phyloP scores from a whole-genome alignment of 1,140 invertebrate genomes.

The Cotesia typhae region DNA sequence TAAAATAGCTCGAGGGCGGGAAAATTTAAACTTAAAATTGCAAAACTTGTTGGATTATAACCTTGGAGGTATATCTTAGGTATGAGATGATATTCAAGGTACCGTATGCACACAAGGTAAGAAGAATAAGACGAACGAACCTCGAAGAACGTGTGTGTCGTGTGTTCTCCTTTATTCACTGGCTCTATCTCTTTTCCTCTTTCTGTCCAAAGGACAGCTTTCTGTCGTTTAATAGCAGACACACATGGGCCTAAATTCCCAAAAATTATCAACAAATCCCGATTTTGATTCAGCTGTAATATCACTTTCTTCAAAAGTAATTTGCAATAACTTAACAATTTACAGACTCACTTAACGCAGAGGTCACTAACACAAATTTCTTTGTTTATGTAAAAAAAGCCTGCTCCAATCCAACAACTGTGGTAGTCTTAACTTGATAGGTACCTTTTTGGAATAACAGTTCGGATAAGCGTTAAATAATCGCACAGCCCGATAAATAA shows the following conservation, averaged over 20 bases:
- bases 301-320: neutral
- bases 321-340: neutral
- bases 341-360: too few relatives aligned
- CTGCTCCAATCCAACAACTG: too few relatives aligned
- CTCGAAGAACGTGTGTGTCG: slow-evolving; percentile 8
- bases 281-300: too few relatives aligned
- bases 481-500: neutral
- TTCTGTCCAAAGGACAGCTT: too few relatives aligned
- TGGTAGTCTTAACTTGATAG: too few relatives aligned
- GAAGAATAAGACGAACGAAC: neutral
- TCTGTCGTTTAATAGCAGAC: slow-evolving; percentile 9
- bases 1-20: too few relatives aligned
- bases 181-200: neutral
- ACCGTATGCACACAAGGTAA: slow-evolving; percentile 19
- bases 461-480: neutral
- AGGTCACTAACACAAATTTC: too few relatives aligned
- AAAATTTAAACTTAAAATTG: too few relatives aligned
- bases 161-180: slow-evolving; percentile 6
- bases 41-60: too few relatives aligned
- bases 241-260: neutral
- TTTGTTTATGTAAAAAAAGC: too few relatives aligned
- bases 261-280: too few relatives aligned
- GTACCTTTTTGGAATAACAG: too few relatives aligned
- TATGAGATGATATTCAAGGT: slow-evolving; percentile 17
- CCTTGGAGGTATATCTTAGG: slow-evolving; percentile 2